Conservation (phyloP, 2,113 vertebrate genomes). For the Eulemur macaco region DNA sequence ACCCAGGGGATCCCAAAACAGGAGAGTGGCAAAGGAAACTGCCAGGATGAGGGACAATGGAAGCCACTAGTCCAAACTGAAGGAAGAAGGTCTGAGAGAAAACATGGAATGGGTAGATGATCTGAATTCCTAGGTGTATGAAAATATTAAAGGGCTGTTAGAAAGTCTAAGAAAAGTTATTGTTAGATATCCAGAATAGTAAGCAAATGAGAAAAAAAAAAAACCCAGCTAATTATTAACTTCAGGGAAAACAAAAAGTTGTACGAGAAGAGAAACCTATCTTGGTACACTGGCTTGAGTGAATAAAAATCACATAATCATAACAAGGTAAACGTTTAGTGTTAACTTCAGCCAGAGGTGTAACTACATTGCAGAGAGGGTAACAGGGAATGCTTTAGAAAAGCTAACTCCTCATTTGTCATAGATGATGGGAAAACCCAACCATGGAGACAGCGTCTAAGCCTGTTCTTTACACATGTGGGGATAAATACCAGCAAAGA, state of each 20-base stretch:
- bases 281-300: neutral
- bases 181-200: neutral
- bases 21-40: neutral
- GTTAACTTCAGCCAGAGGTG: neutral
- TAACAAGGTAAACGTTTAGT: neutral
- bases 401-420: neutral
- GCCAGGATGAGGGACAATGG: neutral
- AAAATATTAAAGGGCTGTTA: neutral
- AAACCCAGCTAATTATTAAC: neutral
- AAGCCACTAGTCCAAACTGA: neutral
- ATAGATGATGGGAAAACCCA: no score
- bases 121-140: neutral
- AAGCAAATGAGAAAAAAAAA: neutral
- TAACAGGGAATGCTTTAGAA: neutral
- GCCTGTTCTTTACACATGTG: neutral
- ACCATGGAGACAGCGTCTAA: fast-evolving
- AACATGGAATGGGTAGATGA: neutral
- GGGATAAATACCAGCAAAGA: neutral
- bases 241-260: neutral
- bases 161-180: neutral
- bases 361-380: neutral
- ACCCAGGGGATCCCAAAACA: neutral
- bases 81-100: fast-evolving
- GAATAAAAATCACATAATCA: neutral
- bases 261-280: neutral